Base-by-base conservation (phyloP, 53 echinoderm and acorn worm species). In the Mesocentrotus franciscanus region DNA sequence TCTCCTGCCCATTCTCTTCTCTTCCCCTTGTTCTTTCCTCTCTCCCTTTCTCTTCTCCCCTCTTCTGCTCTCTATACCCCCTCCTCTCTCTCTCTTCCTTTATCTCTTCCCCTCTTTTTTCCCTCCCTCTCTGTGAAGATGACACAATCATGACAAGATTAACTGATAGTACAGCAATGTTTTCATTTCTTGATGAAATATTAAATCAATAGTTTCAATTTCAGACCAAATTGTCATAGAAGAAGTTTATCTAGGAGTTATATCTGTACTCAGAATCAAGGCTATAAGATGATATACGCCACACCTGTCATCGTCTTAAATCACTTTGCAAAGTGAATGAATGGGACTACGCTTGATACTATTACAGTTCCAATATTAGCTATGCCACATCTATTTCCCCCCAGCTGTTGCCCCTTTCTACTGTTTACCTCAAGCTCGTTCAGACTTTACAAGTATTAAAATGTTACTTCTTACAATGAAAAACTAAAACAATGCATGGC, bases 281-380 rank as follows among this genome's bases (percentile, higher is more conserved):
- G 81, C 81, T 81, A 81, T 42, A 81, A 8, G 14, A 81, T 81
- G 42, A 36, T 42, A 42, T 74, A 76, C 17, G 6, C 81, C 4
- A 81, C 87, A 87, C 56, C 87, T 56, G 87, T 26, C 87, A 87
- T 56, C 87, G 8, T 56, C 58, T 87, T 58, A 57, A 87, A 87
- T 87, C 87, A 58, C 58, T 57, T 74, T 12, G 42, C 57, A 29
- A 27, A 57, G 57, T 87, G 58, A 87, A 57, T 58, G 87, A 87
- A 57, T 87, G 58, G 87, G n/a, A 57, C 87, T 20, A 11, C 20
- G 58, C n/a, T 58, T 58, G 87, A 58, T 87, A 85, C 87, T 87
- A 87, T 87, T 87, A 87, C 58, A 27, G 56, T 27, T 58, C 58
- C 87, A 87, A 87, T 87, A 87, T 87, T 87, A 58, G 87, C 57